A percentile compares a stretch with the other conserved stretches of the same genome.
phyloP scores from a whole-genome alignment of 2,888 invertebrate species.

The Vanessa cardui region DNA sequence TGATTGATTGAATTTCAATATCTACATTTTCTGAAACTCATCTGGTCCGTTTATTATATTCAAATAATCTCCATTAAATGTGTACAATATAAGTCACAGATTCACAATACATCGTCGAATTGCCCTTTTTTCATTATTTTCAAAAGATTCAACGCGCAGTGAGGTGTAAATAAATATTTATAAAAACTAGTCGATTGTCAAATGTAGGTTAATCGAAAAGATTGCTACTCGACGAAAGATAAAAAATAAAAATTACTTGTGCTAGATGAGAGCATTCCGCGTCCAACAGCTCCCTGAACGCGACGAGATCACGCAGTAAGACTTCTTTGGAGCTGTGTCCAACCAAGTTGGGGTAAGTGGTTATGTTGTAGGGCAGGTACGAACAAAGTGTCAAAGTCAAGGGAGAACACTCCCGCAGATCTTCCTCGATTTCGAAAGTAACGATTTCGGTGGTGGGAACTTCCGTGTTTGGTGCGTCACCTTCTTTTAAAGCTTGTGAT shows the following conservation, averaged over 20 bases:
- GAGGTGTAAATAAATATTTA: conserved; percentile 8
- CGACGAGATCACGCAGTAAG: conserved; percentile 88
- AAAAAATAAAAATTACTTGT: conserved; percentile 69
- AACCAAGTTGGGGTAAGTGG: conserved; percentile 92
- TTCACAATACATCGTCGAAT: too few relatives aligned
- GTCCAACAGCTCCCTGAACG: conserved; percentile 93
- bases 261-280: conserved; percentile 94
- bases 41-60: too few relatives aligned
- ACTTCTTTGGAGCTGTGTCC: conserved; percentile 86
- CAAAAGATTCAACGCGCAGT: neutral
- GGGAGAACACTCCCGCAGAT: conserved; percentile 86
- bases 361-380: conserved; percentile 88
- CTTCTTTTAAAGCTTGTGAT: conserved; percentile 68
- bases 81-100: too few relatives aligned
- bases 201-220: conserved; percentile 25
- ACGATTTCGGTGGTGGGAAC: conserved; percentile 69
- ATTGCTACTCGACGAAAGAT: conserved; percentile 8
- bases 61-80: too few relatives aligned
- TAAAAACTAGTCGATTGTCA: conserved; percentile 16
- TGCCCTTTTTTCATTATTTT: neutral
- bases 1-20: too few relatives aligned
- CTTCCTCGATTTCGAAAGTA: conserved; percentile 74
- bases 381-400: conserved; percentile 87
- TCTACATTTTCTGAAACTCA: too few relatives aligned
- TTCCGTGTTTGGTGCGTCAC: conserved; percentile 65